Percentiles rank a stretch among this genome's conserved stretches.
phyloP scores from a whole-genome alignment of 2,888 invertebrate genomes.

The Dyspetes luteomarginatus region DNA sequence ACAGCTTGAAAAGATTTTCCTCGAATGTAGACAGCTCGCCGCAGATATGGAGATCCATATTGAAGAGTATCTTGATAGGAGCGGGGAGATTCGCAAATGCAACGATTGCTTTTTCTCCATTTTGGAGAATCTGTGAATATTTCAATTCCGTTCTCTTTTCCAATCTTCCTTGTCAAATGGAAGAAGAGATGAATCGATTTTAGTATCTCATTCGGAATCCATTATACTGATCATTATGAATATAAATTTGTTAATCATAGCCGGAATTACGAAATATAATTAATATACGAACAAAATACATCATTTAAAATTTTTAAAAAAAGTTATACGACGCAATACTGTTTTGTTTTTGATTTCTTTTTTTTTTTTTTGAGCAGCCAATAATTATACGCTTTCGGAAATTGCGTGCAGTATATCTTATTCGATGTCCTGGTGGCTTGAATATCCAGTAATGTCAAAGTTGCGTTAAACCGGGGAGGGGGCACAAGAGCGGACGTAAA shows the following conservation, averaged over 20 bases:
- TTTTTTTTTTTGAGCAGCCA: background rate
- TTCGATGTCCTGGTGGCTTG: background rate
- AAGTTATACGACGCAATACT: too few relatives aligned
- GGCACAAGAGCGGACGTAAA: slow-evolving; percentile 51
- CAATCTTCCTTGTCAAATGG: too few relatives aligned
- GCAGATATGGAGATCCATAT: slow-evolving; percentile 15
- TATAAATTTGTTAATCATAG: too few relatives aligned
- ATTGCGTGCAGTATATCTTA: slow-evolving; percentile 12
- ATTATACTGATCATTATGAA: too few relatives aligned
- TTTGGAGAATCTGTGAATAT: slow-evolving; percentile 6
- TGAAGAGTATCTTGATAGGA: slow-evolving; percentile 25
- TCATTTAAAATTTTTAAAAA: too few relatives aligned
- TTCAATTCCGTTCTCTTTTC: background rate
- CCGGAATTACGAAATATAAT: too few relatives aligned
- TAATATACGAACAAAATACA: too few relatives aligned
- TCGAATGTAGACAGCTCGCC: too few relatives aligned
- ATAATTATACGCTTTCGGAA: background rate
- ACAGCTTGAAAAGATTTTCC: too few relatives aligned
- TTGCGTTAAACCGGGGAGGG: background rate
- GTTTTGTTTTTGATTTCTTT: too few relatives aligned
- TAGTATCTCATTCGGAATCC: too few relatives aligned
- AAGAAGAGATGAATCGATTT: too few relatives aligned
- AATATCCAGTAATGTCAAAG: slow-evolving; percentile 33
- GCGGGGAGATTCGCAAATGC: background rate
- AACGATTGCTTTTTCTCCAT: slow-evolving; percentile 18